These are phyloP conservation scores for Formica selysi DNA, from an alignment of 1,140 invertebrate species.

Conservation along the genomic window DNA sequence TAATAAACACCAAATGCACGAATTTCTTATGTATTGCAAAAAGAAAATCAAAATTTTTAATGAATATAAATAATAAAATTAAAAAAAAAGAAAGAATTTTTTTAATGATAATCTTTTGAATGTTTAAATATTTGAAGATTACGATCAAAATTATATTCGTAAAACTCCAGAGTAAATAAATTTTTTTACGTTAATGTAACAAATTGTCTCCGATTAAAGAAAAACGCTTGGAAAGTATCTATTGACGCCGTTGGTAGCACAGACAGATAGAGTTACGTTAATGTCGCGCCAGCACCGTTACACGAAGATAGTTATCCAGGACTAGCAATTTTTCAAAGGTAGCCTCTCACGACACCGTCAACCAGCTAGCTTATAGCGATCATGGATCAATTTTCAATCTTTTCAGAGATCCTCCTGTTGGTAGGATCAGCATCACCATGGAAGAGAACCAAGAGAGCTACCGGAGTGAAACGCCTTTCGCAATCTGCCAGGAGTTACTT, in stretches of 20 bases:
- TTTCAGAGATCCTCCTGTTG: slow-evolving; percentile 54
- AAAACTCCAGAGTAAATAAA: background rate
- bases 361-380: slow-evolving; percentile 58
- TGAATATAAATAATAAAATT: background rate
- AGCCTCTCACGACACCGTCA: slow-evolving; percentile 57
- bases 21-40: background rate
- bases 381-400: slow-evolving; percentile 63
- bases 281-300: slow-evolving; percentile 28
- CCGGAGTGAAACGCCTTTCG: slow-evolving; percentile 75
- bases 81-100: background rate
- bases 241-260: slow-evolving; percentile 26
- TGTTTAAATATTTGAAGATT: background rate
- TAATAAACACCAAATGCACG: background rate
- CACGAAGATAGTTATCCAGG: slow-evolving; percentile 42
- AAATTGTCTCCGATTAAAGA: background rate
- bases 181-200: background rate
- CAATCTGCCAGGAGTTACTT: slow-evolving; percentile 82
- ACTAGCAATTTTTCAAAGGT: slow-evolving; percentile 60
- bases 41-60: background rate
- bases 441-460: slow-evolving; percentile 61
- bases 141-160: background rate
- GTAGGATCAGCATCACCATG: slow-evolving; percentile 41
- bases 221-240: slow-evolving; percentile 23
- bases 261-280: slow-evolving; percentile 56
- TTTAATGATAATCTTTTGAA: background rate